Base-by-base conservation (phyloP, 92 coral and sea anemone species). In the Actinernus sp. region DNA sequence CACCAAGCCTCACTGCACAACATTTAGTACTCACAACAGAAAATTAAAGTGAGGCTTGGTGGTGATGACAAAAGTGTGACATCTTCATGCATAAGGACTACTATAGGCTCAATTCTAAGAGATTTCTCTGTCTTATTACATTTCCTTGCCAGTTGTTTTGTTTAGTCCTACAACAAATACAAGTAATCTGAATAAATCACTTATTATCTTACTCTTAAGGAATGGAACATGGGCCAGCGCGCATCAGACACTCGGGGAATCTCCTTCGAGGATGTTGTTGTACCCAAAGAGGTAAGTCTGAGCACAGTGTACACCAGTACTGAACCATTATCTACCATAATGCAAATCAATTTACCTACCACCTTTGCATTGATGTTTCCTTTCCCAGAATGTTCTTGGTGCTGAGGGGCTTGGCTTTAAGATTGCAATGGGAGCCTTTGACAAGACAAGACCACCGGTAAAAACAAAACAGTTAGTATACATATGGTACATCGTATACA, bases 341-440 rank as follows among this genome's bases (percentile, higher is more conserved):
- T n/a, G n/a, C n/a, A n/a, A n/a, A n/a, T n/a, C n/a, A n/a, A n/a
- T n/a, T n/a, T n/a, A n/a, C n/a, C n/a, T n/a, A n/a, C n/a, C n/a
- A n/a, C n/a, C n/a, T 34, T 34, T 34, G 41, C 6, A 34, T 14
- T 34, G 41, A 34, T 14, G 28, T 31, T 12, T 25, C 9, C 40
- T 56, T 16, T 65, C 59, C 21, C 29, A 83, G 86, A 84, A 84
- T 54, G 86, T 84, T 28, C 53, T 85, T 26, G 82, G 91, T 37
- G 64, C 71, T 36, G 84, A 72, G n/a, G 98, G 98, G 16, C 57
- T 86, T 53, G 98, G 98, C 4, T 93, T 93, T 48, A 93, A 93
- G 76, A 90, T 93, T 30, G 98, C 98, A 11, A 93, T 93, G 98
- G 98, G 98, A 53, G 98, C 98, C 21, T 93, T 93, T 76, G 98